phyloP scores from a whole-genome alignment of 2,797 vertebrate genomes.

The Enteromius argenteus region DNA sequence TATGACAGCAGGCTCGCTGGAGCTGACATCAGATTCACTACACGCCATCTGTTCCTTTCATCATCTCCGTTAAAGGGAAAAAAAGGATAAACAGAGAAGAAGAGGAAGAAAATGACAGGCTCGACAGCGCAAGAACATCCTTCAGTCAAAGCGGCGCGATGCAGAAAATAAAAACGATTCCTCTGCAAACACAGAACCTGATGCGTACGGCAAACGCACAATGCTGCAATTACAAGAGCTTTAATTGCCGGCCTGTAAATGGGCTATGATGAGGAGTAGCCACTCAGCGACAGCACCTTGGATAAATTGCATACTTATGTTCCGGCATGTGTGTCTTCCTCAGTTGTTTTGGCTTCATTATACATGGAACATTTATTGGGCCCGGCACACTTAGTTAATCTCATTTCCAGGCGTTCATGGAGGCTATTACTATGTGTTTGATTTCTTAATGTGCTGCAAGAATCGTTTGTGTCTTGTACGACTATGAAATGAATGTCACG shows the following conservation, averaged over 20 bases:
- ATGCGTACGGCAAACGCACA: constrained; percentile 54
- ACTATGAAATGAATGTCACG: constrained; percentile 23
- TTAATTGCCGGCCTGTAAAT: constrained; percentile 63
- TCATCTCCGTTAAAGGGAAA: constrained; percentile 62
- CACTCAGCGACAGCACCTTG: constrained; percentile 50
- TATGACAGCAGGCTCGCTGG: constrained; percentile 80
- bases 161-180: constrained; percentile 44
- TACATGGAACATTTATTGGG: constrained; percentile 38
- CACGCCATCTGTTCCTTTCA: constrained; percentile 84
- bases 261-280: constrained; percentile 61
- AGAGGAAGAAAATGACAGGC: constrained; percentile 48
- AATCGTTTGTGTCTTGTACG: constrained; percentile 18
- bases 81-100: constrained; percentile 61
- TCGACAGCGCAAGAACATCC: constrained; percentile 55
- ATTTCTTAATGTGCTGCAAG: constrained; percentile 50
- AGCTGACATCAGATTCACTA: constrained; percentile 78
- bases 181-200: constrained; percentile 56
- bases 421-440: constrained; percentile 40
- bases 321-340: constrained; percentile 14
- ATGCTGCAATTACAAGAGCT: constrained; percentile 67
- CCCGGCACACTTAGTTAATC: constrained; percentile 40
- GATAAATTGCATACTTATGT: constrained; percentile 55
- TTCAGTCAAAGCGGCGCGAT: constrained; percentile 48
- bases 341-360: constrained; percentile 39
- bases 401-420: constrained; percentile 32